Base-by-base conservation (phyloP, 2,113 vertebrate species). In the Machaerirhynchus nigripectus region DNA sequence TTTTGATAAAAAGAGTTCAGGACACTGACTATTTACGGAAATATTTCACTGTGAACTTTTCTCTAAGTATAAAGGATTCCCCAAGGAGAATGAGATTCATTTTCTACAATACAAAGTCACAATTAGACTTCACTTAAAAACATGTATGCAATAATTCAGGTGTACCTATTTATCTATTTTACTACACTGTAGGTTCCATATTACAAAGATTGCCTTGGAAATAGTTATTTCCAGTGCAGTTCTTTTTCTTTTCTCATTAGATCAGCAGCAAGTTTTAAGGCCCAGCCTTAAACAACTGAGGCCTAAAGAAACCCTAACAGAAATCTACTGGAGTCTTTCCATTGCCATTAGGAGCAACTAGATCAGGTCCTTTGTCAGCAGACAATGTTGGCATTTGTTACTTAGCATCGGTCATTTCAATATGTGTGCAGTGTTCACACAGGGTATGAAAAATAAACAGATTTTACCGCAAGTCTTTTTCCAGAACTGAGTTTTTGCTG, bases 401-500 rank as follows among this genome's bases (percentile, higher is more conserved):
- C 68, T 19, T 46, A 64, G 68, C 22, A 9, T 6, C 15, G 2
- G 16, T 17, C 47, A 87, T 35, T 84, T 61, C 70, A 86, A 31
- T 17, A 60, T 6, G 8, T 6, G 52, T 30, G 28, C 24, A 89
- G 15, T 12, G 30, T 8, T 33, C 28, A 57, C 21, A 61, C 23
- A 87, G 14, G 35, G 50, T 50, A 77, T 16, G 14, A 55, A 65
- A 96, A 92, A 96, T 33, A 79, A 96, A 92, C 13, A 30, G 40
- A 30, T 55, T 96, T 98, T 98, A 98, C 98, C 95, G 37, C 97
- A 91, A 99, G 98, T 92, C 97, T 99, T 97, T 99, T 99, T 90
- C 99, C 99, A 92, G 98, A 98, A 27, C 97, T 98, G 96, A 98
- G 98, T 84, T 98, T 98, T 69, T 98, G 98, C 86, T 98, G 97